Evolutionary conservation across 2,113 vertebrate genomes (phyloP).

Genomic region (Elephantulus edwardii): DNA sequence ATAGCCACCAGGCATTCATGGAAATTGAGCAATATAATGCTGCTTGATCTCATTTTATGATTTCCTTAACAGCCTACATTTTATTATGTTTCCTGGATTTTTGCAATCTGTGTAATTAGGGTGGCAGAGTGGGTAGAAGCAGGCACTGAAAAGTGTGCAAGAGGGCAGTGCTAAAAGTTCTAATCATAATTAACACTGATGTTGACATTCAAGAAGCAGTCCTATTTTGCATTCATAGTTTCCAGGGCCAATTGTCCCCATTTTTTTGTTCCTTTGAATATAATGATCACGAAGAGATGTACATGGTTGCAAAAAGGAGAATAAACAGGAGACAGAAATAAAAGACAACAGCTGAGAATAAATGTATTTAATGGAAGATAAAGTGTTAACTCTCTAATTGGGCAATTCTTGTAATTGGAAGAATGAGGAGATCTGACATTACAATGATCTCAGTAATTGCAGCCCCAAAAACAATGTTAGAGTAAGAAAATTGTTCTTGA

Average conservation of each 20-base stretch:
- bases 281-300: not conserved
- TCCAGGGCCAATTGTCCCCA: not conserved
- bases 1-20: conserved; percentile 4
- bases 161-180: not conserved
- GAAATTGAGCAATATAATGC: conserved; percentile 27
- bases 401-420: not conserved
- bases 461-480: not conserved
- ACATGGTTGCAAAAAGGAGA: not conserved
- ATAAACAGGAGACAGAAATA: not conserved
- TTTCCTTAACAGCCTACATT: not conserved
- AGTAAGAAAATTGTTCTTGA: not conserved
- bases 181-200: not conserved
- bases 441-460: not conserved
- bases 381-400: not conserved
- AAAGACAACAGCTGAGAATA: not conserved
- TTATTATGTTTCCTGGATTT: not conserved
- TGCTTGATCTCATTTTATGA: not conserved
- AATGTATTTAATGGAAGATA: not conserved
- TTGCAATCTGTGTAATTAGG: not conserved
- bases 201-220: not conserved
- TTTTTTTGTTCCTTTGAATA: not conserved
- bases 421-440: not conserved
- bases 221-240: not conserved
- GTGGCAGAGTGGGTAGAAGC: not conserved
- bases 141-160: not conserved